These are phyloP conservation scores for Pseudeuparius sepicola DNA, from an alignment of 2,888 invertebrate species.

Conservation along the genomic window DNA sequence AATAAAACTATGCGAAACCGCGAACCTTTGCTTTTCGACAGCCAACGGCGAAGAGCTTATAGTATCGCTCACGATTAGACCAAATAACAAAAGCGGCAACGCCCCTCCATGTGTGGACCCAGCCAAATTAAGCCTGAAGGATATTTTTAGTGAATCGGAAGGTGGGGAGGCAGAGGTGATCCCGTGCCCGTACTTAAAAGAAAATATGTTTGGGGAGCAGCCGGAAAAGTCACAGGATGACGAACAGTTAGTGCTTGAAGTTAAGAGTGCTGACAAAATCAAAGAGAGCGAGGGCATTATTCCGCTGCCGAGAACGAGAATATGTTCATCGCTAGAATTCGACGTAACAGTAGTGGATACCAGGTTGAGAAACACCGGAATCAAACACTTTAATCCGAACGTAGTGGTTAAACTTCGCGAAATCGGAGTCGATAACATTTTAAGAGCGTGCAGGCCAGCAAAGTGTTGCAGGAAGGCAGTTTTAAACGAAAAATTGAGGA, in stretches of 20 bases:
- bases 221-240: too few relatives aligned
- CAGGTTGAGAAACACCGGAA: conserved; percentile 22
- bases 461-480: conserved; percentile 30
- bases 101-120: too few relatives aligned
- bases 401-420: conserved; percentile 25
- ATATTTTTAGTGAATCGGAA: conserved; percentile 24
- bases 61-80: conserved; percentile 23
- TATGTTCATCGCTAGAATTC: conserved; percentile 28
- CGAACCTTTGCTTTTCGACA: conserved; percentile 23
- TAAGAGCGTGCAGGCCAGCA: conserved; percentile 29
- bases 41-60: conserved; percentile 24
- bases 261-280: too few relatives aligned
- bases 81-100: conserved; percentile 13
- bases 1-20: conserved; percentile 23
- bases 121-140: conserved; percentile 19
- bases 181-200: too few relatives aligned
- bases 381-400: conserved; percentile 23
- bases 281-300: too few relatives aligned
- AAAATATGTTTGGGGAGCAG: too few relatives aligned
- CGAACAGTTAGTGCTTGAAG: too few relatives aligned
- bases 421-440: conserved; percentile 28
- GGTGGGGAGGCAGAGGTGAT: too few relatives aligned
- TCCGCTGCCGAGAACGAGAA: conserved; percentile 24
- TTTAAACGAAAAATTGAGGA: conserved; percentile 26
- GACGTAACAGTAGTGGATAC: conserved; percentile 26